Evolutionary conservation across 2,113 vertebrate species (phyloP), one percentile per base, ranked within the genome.

Genomic region (Plestiodon gilberti): DNA sequence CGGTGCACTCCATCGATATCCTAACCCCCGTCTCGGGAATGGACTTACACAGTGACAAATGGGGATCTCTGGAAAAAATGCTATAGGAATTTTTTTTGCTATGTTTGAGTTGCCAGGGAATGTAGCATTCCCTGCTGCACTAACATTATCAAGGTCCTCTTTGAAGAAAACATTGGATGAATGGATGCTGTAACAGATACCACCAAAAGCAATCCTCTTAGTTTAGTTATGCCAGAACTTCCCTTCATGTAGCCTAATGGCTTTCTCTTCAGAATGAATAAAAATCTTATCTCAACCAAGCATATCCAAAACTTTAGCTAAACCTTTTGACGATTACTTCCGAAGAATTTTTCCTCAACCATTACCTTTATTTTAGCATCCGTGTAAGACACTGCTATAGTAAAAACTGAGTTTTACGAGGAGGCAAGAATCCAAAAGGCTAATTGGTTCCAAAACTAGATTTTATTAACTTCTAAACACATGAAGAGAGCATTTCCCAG

Each of bases 401-500:
- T 52, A 57, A 13, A 84, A 84, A 81, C 82, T 20, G 48, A 28
- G 0, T 0, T 81, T 38, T 25, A 15, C 65, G 59, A 85, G 81
- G 30, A 93, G 86, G 35, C 28, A 79, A 2, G 28, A 91, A n/a
- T 59, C 70, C 78, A 62, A 84, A 81, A 1, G 23, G 74, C 30
- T 64, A 86, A 81, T 64, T 40, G 57, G n/a, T 78, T 82, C 62
- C 48, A 62, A 62, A 88, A 59, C 2, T 14, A 4, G 17, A 82
- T 93, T 94, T 91, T 93, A 91, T 90, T 28, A 86, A 65, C 85
- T 83, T 40, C 86, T 57, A 74, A 71, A 74, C 57, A 71, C 67
- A n/a, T 64, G 52, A 93, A 88, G 28, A 73, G 85, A 57, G 2
- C 74, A 1, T 3, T 82, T 88, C 74, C 61, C 64, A 84, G 64